Percentiles rank a stretch among this genome's conserved stretches.
Evolutionary conservation across 2,113 vertebrate genomes (phyloP).

Genomic region (Galbula dea): DNA sequence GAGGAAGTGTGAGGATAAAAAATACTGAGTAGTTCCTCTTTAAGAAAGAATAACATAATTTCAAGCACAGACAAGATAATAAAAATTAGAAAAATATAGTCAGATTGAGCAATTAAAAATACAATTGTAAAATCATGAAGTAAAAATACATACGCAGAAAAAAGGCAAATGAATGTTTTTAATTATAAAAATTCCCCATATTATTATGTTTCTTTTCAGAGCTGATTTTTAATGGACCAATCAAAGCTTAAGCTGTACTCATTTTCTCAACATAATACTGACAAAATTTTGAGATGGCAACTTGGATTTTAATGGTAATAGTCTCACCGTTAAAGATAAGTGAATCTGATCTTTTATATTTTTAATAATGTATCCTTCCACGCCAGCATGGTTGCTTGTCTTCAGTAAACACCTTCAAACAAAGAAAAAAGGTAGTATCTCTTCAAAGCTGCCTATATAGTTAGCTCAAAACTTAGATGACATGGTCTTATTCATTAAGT

Average conservation of each 20-base stretch:
- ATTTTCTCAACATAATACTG: not conserved
- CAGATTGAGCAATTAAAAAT: not conserved
- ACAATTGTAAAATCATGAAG: not conserved
- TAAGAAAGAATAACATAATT: not conserved
- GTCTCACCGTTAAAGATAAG: slow-evolving; percentile 80
- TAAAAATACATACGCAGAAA: not conserved
- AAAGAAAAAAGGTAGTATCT: not conserved
- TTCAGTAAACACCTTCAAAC: slow-evolving; percentile 86
- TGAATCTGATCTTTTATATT: slow-evolving; percentile 92
- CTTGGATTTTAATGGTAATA: not conserved
- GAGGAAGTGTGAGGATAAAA: not conserved
- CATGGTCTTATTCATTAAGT: not conserved
- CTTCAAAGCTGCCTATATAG: not conserved
- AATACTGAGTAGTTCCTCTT: not conserved
- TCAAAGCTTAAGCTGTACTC: not conserved
- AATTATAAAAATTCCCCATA: not conserved
- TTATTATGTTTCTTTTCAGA: not conserved
- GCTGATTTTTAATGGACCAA: not conserved
- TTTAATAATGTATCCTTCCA: slow-evolving; percentile 88
- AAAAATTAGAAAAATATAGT: not conserved
- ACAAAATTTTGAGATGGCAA: not conserved
- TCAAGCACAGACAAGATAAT: not conserved
- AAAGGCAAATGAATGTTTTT: not conserved
- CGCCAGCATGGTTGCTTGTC: slow-evolving; percentile 88
- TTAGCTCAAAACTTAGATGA: not conserved